Conservation (phyloP, 2,888 invertebrate genomes). For the Chaitophorus viminalis region DNA sequence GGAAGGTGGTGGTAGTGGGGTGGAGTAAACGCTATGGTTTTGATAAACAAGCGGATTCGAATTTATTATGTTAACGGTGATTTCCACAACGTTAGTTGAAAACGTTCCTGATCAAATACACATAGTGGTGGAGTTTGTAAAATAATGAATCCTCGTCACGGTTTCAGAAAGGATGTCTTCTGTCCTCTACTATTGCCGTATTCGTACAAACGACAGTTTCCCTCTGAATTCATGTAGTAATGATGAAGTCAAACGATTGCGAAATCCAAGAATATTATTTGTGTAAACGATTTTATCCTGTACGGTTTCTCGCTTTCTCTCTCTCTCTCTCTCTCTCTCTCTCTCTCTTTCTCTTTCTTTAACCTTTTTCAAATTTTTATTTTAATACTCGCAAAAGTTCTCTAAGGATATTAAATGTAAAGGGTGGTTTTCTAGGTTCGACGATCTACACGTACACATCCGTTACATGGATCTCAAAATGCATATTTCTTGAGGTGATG, state of each 20-base stretch:
- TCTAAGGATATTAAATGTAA: neutral
- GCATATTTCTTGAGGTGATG: neutral
- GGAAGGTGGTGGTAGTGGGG: neutral
- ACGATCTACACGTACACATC: conserved; percentile 26
- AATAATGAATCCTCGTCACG: conserved; percentile 46
- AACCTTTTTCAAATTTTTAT: neutral
- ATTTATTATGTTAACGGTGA: conserved; percentile 44
- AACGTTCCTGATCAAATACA: conserved; percentile 39
- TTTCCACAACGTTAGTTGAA: conserved; percentile 25
- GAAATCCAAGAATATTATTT: conserved; percentile 29
- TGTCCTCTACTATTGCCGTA: neutral
- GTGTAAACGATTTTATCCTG: conserved; percentile 23
- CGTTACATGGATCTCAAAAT: neutral
- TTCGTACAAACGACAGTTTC: neutral
- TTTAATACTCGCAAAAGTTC: neutral
- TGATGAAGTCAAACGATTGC: conserved; percentile 31
- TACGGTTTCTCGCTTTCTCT: neutral
- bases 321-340: neutral
- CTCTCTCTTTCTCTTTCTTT: no score
- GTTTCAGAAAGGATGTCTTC: neutral
- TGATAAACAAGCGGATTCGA: conserved; percentile 39
- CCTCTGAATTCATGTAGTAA: conserved; percentile 38
- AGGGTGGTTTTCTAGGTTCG: neutral
- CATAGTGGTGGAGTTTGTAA: conserved; percentile 18
- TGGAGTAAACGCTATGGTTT: conserved; percentile 18